Evolutionary conservation across 2,888 invertebrate genomes (phyloP).

Genomic region (Drosophila pseudotakahashii): DNA sequence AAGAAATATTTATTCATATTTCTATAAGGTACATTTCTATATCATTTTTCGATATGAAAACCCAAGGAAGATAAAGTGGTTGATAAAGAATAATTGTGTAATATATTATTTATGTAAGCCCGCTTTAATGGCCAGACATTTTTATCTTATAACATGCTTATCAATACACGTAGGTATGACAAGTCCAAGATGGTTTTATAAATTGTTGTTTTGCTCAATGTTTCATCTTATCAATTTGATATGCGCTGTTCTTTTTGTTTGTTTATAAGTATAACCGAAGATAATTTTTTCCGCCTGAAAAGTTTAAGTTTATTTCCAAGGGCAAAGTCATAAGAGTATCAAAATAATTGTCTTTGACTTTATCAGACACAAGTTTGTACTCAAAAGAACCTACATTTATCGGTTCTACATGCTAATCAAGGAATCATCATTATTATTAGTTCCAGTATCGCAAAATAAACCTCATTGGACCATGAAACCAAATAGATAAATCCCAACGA

Average conservation of each 20-base stretch:
- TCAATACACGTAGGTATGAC: not conserved
- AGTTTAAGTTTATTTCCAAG: not conserved
- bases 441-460: slow-evolving; percentile 20
- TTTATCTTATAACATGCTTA: not conserved
- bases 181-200: too few relatives aligned
- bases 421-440: not conserved
- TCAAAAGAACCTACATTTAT: not conserved
- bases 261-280: not conserved
- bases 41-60: not conserved
- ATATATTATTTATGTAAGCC: not conserved
- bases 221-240: slow-evolving; percentile 8
- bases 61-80: not conserved
- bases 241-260: not conserved
- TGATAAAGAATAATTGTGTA: slow-evolving; percentile 1
- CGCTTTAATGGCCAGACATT: not conserved
- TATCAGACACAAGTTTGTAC: not conserved
- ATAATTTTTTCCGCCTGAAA: not conserved
- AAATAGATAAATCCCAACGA: slow-evolving; percentile 8
- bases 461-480: slow-evolving; percentile 12
- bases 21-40: too few relatives aligned
- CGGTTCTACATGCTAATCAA: not conserved
- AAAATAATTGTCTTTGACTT: not conserved
- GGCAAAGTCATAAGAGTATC: slow-evolving; percentile 1
- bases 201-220: not conserved
- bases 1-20: not conserved